Evolutionary conservation across 2,888 invertebrate genomes (phyloP), one percentile per base, ranked within the genome.

Genomic region (Drosophila imparisetae): DNA sequence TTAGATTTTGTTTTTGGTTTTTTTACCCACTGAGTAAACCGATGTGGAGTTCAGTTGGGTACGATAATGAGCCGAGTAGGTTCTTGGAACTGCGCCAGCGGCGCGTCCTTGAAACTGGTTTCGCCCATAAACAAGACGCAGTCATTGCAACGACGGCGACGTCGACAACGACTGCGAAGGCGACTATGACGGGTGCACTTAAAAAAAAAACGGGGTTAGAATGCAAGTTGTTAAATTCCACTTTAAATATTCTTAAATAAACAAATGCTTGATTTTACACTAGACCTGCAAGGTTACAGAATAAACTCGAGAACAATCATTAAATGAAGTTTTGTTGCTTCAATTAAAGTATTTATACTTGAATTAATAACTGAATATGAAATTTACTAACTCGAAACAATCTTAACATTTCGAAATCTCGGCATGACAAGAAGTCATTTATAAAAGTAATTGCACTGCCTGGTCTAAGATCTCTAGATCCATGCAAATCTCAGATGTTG

Each of bases 21-120:
- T 29, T 0, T 32, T 48, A 38, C 8, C 5, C 48, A 49, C 58
- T 42, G 36, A 13, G 54, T 38, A 54, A 27, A 21, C 30, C 57
- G 55, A 27, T 59, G 38, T 27, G 24, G 21, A 45, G 50, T 59
- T n/a, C 7, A 15, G 24, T 53, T 50, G 50, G 73, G 48, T 57
- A 52, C 66, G 61, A 67, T 83, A 86, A 87, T 89, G 71, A 85
- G 75, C 68, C 75, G 48, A 69, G 59, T 72, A 66, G 87, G 72
- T 89, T 89, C 90, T 83, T 83, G 90, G 83, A 89, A 89, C 54
- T 73, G 72, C 81, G 82, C 85, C 85, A 67, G 62, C 78, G 72
- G 71, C 82, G 82, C 83, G 83, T 84, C 90, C 83, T 84, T 84
- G 90, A 84, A 90, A 87, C 83, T 78, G 83, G 88, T 90, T 90